Evolutionary conservation across 1,140 invertebrate genomes (phyloP), one percentile per base, ranked within the genome.

Genomic region (Charaxes varanes): DNA sequence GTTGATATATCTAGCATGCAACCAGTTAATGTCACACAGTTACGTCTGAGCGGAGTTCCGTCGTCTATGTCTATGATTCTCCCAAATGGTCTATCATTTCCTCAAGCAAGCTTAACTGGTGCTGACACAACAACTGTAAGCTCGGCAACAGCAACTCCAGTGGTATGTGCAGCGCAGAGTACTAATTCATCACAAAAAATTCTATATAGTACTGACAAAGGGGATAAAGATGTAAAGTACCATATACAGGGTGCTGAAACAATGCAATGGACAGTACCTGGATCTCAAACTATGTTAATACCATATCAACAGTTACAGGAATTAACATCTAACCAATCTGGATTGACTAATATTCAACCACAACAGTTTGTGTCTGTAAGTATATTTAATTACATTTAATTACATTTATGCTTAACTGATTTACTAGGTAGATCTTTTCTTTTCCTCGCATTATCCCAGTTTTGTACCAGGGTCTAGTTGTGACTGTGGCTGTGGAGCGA

Each of bases 61-160:
- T 78, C 76, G 37, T 80, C 78, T 5, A 80, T 83, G 78, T 80
- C 78, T 24, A 82, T 82, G 78, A 74, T 83, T 33, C 49, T 83
- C 12, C 78, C 73, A 0, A 83, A 83, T 53, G 73, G 78, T 0
- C 32, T 78, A 2, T 59, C 64, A 23, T 71, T 83, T 35, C 73
- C 76, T 3, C 78, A 83, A 71, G 71, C 67, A 2, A 73, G 63
- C 38, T 52, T 83, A 11, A 53, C 67, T n/a, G 60, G 68, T 4
- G 55, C 63, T 6, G 78, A 80, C 27, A 68, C 69, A 1, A 82
- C 74, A 12, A 83, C 78, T 7, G 78, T 83, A 0, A 80, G 73
- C 15, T 70, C 78, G 0, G 76, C 76, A 0, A 83, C 68, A 18
- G 37, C 78, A n/a, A 71, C 70, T 2, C 78, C 78, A 3, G 78